phyloP scores from a whole-genome alignment of 2,113 vertebrate genomes.

The Tonatia bakeri region DNA sequence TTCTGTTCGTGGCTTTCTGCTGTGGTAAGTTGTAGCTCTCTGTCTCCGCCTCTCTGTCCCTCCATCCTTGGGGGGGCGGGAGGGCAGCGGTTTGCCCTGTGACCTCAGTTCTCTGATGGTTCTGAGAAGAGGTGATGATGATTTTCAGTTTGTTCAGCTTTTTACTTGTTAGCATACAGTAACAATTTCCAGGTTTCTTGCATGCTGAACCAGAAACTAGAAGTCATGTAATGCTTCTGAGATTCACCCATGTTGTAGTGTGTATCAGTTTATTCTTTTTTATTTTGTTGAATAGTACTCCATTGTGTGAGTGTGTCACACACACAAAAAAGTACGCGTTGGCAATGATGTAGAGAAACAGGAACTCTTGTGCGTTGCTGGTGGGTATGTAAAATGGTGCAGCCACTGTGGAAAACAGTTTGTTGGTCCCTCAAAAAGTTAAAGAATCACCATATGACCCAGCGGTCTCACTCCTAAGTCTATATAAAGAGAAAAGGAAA shows the following conservation, averaged over 20 bases:
- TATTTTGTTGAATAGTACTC: background rate
- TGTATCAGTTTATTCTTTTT: background rate
- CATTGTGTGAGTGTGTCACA: background rate
- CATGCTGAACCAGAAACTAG: background rate
- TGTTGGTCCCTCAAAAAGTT: no score
- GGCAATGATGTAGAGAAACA: background rate
- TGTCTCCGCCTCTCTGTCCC: background rate
- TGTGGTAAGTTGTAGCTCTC: background rate
- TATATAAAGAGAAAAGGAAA: background rate
- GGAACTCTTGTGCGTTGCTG: no score
- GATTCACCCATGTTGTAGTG: background rate
- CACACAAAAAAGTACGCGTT: background rate
- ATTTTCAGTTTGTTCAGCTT: background rate
- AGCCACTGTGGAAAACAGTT: no score
- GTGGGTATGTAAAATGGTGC: no score
- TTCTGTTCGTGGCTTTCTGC: background rate
- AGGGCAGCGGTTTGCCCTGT: background rate
- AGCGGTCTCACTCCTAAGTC: background rate
- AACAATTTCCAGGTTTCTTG: background rate
- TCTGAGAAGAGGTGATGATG: background rate
- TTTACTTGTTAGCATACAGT: background rate
- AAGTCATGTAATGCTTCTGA: background rate
- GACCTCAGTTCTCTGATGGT: background rate
- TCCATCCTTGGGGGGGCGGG: background rate
- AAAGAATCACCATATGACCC: no score